Percentiles rank a stretch among this genome's conserved stretches.
Evolutionary conservation across 2,888 invertebrate species (phyloP).

Genomic region (Tetheella fluctuosa): DNA sequence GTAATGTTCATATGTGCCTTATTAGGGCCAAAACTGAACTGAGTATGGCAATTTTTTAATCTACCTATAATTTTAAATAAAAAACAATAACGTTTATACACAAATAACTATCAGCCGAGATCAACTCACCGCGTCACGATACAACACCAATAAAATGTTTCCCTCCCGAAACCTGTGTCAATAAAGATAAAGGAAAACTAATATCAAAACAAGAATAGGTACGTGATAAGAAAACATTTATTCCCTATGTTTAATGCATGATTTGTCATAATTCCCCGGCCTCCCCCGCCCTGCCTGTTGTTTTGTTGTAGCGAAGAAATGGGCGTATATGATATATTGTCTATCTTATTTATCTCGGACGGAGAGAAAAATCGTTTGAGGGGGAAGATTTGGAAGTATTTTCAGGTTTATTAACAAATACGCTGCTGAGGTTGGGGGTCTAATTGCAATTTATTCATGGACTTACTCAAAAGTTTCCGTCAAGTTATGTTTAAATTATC

Average conservation of each 20-base stretch:
- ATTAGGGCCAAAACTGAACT: too few relatives aligned
- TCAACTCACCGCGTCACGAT: constrained; percentile 62
- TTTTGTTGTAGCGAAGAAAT: constrained; percentile 78
- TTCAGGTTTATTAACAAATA: constrained; percentile 69
- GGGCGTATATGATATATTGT: constrained; percentile 78
- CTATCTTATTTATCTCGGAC: constrained; percentile 79
- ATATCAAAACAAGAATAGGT: constrained; percentile 83
- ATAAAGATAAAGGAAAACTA: constrained; percentile 84
- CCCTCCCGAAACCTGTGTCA: constrained; percentile 81
- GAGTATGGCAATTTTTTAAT: too few relatives aligned
- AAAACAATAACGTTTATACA: constrained; percentile 1
- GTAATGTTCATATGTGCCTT: too few relatives aligned
- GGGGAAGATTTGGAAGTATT: constrained; percentile 59
- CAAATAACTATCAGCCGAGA: constrained; percentile 21
- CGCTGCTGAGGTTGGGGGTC: constrained; percentile 38
- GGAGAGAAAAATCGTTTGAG: constrained; percentile 69
- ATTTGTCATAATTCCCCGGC: constrained; percentile 83
- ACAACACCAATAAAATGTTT: constrained; percentile 70
- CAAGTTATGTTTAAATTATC: background rate
- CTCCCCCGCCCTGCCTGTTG: constrained; percentile 73
- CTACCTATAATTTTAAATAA: too few relatives aligned
- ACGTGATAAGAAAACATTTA: constrained; percentile 85
- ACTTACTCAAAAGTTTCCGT: background rate
- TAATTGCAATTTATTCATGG: constrained; percentile 54
- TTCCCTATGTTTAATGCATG: constrained; percentile 85